Base-by-base conservation (phyloP, 1,140 invertebrate genomes). In the Heliconius congener region DNA sequence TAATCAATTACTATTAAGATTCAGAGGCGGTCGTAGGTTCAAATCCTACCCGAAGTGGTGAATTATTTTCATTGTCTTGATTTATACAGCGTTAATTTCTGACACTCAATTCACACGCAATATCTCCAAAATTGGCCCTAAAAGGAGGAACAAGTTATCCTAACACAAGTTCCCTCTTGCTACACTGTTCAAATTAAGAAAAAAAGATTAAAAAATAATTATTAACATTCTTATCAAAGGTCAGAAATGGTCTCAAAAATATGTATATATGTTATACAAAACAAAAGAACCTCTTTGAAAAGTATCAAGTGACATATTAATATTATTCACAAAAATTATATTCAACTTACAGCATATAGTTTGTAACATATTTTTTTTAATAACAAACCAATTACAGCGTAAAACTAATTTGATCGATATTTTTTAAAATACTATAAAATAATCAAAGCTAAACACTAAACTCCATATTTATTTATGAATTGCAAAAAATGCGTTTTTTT, bases 321-420 rank as follows among this genome's bases (percentile, higher is more conserved):
- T 52, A 52, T 66, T 66, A 66, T 57, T 74, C 50, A 74, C 46
- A 74, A 74, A 74, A 74, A 37, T 57, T 34, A 55, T 74, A 55
- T 74, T 30, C 27, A 13, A 27, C 34, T 19, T 55, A 34, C 39
- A 52, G 16, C 11, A 27, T 23, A 23, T 66, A 30, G 60, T 30
- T 30, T 16, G 27, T 66, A 66, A 66, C 23, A 1, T 60, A 23
- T n/a, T 60, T 57, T 60, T 23, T 55, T 55, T 55, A 6, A 60
- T 60, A 23, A 60, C 11, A 23, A 60, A 23, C 55, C 55, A 60
- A 74, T 27, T 11, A 9, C 23, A 71, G 71, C 50, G 71, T 78
- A 79, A 80, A 80, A 72, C 72, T 55, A 82, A 80, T 82, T 82
- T 82, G 81, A 78, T 82, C 81, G 78, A 74, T 73, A 75, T 77